Percentiles rank a stretch among this genome's conserved stretches.
phyloP scores from a whole-genome alignment of 2,113 vertebrate genomes.

The Bos indicus region DNA sequence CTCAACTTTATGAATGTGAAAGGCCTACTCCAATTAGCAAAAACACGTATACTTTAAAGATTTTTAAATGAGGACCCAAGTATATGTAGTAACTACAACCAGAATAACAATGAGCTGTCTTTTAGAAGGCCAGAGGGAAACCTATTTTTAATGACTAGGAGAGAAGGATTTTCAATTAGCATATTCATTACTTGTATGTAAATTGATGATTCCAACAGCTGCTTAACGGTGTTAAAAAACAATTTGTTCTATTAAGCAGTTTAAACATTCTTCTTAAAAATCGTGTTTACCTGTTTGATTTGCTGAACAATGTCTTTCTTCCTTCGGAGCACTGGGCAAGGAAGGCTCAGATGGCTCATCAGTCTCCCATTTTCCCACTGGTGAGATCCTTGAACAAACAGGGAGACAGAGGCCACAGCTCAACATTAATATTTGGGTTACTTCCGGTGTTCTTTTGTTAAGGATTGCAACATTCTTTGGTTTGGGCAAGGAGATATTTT shows the following conservation, averaged over 20 bases:
- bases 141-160: constrained; percentile 32
- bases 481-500: background rate
- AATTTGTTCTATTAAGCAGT: constrained; percentile 59
- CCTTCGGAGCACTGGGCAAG: background rate
- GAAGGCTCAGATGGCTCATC: background rate
- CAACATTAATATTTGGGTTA: background rate
- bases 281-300: constrained; percentile 57
- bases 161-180: constrained; percentile 51
- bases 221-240: constrained; percentile 59
- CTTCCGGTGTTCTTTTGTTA: background rate
- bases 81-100: background rate
- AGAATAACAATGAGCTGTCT: background rate
- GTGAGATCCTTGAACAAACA: background rate
- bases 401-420: background rate
- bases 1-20: background rate
- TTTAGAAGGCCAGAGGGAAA: constrained; percentile 8
- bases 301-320: constrained; percentile 38
- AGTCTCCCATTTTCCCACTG: background rate
- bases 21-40: background rate
- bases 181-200: constrained; percentile 61
- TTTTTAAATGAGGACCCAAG: background rate
- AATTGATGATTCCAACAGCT: constrained; percentile 50
- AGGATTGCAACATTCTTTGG: background rate
- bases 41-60: background rate
- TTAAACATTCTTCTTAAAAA: constrained; percentile 58